A percentile compares a stretch with the other conserved stretches of the same genome.
These are phyloP conservation scores for Brachylomia viminalis DNA, from an alignment of 2,888 invertebrate species.

Conservation along the genomic window DNA sequence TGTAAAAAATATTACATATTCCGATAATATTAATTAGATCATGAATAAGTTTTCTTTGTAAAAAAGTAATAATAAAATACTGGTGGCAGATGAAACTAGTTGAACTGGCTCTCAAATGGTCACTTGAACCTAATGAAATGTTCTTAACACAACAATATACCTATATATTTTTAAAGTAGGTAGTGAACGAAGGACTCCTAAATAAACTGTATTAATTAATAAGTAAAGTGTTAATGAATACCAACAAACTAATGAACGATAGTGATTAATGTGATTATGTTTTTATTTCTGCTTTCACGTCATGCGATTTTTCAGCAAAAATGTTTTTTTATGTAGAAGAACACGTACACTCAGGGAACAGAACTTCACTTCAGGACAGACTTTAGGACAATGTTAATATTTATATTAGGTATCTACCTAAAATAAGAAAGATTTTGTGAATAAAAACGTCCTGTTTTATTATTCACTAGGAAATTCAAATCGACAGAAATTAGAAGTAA, in stretches of 20 bases:
- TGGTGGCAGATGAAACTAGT: slow-evolving; percentile 3
- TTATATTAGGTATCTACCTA: slow-evolving; percentile 62
- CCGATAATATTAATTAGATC: neutral
- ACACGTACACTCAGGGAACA: slow-evolving; percentile 84
- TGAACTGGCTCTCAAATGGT: neutral
- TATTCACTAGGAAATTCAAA: slow-evolving; percentile 77
- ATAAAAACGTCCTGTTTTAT: slow-evolving; percentile 81
- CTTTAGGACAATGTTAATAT: slow-evolving; percentile 65
- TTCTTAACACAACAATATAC: no score
- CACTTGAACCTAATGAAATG: neutral
- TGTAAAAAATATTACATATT: neutral
- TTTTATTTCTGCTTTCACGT: slow-evolving; percentile 29
- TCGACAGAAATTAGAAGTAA: slow-evolving; percentile 53
- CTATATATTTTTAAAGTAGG: no score
- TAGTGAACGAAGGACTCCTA: slow-evolving; percentile 52
- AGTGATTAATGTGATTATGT: slow-evolving; percentile 29
- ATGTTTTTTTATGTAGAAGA: slow-evolving; percentile 71
- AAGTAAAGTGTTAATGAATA: slow-evolving; percentile 36
- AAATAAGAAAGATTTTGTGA: slow-evolving; percentile 73
- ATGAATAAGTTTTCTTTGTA: neutral
- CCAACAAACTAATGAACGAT: slow-evolving; percentile 36
- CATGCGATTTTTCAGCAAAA: slow-evolving; percentile 58
- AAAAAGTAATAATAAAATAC: slow-evolving; percentile 2
- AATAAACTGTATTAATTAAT: slow-evolving; percentile 41
- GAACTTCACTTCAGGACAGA: slow-evolving; percentile 40